A percentile compares a stretch with the other conserved stretches of the same genome.
These are phyloP conservation scores for Scatophagus argus DNA, from an alignment of 2,113 vertebrate species.

Conservation along the genomic window DNA sequence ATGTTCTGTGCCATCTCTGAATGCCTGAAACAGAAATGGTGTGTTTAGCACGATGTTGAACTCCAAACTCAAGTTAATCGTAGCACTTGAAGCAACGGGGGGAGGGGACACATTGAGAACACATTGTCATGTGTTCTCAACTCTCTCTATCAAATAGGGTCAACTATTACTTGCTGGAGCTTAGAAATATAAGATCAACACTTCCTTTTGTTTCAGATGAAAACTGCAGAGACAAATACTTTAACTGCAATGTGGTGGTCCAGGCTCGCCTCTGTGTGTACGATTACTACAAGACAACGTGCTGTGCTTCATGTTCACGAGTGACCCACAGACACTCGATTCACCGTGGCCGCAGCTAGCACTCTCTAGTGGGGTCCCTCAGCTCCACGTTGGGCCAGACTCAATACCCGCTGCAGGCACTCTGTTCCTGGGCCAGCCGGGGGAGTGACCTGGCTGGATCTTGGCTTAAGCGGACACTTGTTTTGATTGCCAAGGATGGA, in stretches of 20 bases:
- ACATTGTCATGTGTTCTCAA: background rate
- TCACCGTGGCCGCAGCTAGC: conserved; percentile 88
- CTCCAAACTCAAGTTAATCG: background rate
- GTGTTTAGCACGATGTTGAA: background rate
- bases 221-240: conserved; percentile 95
- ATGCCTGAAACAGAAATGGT: background rate
- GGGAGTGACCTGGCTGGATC: conserved; percentile 25
- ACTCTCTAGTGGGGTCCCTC: conserved; percentile 11
- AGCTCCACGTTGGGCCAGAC: conserved; percentile 32
- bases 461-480: conserved; percentile 39
- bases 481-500: conserved; percentile 45
- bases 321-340: conserved; percentile 83
- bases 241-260: conserved; percentile 97
- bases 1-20: background rate
- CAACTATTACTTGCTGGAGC: background rate
- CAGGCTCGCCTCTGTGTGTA: conserved; percentile 97
- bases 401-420: conserved; percentile 31
- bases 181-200: background rate
- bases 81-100: background rate
- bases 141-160: background rate
- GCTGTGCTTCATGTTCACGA: conserved; percentile 91
- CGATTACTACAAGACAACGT: conserved; percentile 93
- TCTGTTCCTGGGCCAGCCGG: conserved; percentile 19
- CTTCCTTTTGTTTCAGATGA: conserved; percentile 85
- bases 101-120: no score